A percentile compares a stretch with the other conserved stretches of the same genome.
These are phyloP conservation scores for Theonella swinhoei DNA, from an alignment of 37 sponge, comb jelly and placozoan genomes.

Conservation along the genomic window DNA sequence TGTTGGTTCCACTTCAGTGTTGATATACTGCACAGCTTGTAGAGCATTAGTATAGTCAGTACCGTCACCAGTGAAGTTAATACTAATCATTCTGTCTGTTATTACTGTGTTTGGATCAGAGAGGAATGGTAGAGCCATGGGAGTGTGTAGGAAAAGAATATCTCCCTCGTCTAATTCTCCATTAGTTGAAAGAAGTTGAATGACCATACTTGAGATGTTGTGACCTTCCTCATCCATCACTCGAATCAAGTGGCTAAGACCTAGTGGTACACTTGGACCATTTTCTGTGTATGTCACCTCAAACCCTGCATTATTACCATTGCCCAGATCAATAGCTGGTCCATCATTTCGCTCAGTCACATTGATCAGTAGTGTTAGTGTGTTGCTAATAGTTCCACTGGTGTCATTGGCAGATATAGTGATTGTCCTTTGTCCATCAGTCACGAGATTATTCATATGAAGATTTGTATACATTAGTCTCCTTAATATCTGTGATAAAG, in stretches of 20 bases:
- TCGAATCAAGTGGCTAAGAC: neutral
- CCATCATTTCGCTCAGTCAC: slow-evolving; percentile 41
- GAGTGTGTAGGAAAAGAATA: slow-evolving; percentile 20
- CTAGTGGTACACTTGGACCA: slow-evolving; percentile 13
- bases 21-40: neutral
- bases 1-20: slow-evolving; percentile 38
- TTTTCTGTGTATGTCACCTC: slow-evolving; percentile 1
- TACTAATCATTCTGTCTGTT: neutral
- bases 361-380: neutral
- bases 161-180: slow-evolving; percentile 38
- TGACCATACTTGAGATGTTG: slow-evolving; percentile 40
- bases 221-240: slow-evolving; percentile 49
- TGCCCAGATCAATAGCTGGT: slow-evolving; percentile 1
- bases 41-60: slow-evolving; percentile 9
- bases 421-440: slow-evolving; percentile 24
- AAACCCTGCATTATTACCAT: neutral
- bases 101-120: neutral
- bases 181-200: slow-evolving; percentile 23
- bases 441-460: slow-evolving; percentile 12
- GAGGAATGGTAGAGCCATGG: neutral
- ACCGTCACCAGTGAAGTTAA: neutral
- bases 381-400: neutral
- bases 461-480: slow-evolving; percentile 20
- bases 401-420: slow-evolving; percentile 19
- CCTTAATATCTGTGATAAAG: slow-evolving; percentile 28